These are phyloP conservation scores for Trichosurus vulpecula DNA, from an alignment of 2,797 vertebrate species.

Conservation along the genomic window DNA sequence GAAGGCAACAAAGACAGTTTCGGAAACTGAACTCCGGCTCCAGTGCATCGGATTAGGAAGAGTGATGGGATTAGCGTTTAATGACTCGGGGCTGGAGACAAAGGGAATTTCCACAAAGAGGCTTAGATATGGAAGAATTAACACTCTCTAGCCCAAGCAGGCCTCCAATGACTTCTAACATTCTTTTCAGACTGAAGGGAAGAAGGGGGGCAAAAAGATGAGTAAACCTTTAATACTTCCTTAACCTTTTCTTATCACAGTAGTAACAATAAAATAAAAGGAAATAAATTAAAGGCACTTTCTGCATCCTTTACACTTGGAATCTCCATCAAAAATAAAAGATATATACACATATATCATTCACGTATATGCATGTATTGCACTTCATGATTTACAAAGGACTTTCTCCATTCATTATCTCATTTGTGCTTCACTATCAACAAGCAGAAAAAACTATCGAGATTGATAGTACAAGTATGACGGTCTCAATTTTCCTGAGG, in stretches of 20 bases:
- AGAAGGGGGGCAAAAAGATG: conserved; percentile 61
- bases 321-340: conserved; percentile 69
- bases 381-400: not conserved
- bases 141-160: conserved; percentile 91
- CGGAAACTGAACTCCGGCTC: conserved; percentile 93
- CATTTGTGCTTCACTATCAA: not conserved
- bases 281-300: conserved; percentile 60
- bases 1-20: conserved; percentile 91
- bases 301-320: conserved; percentile 60
- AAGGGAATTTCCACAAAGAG: conserved; percentile 99
- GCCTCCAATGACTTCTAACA: conserved; percentile 86
- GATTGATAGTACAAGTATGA: not conserved
- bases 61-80: conserved; percentile 99
- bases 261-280: conserved; percentile 60
- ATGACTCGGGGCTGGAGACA: conserved; percentile 99
- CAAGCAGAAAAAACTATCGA: not conserved
- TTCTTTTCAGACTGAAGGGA: conserved; percentile 83
- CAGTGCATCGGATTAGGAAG: conserved; percentile 97
- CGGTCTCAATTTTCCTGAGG: not conserved
- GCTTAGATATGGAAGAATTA: conserved; percentile 99
- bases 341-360: not conserved
- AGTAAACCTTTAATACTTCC: conserved; percentile 79
- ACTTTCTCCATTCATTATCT: not conserved
- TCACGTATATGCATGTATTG: not conserved
- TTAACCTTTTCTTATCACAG: conserved; percentile 77